These are phyloP conservation scores for Lamellibrachia luymesi DNA, from an alignment of 1,140 invertebrate species.

Conservation along the genomic window DNA sequence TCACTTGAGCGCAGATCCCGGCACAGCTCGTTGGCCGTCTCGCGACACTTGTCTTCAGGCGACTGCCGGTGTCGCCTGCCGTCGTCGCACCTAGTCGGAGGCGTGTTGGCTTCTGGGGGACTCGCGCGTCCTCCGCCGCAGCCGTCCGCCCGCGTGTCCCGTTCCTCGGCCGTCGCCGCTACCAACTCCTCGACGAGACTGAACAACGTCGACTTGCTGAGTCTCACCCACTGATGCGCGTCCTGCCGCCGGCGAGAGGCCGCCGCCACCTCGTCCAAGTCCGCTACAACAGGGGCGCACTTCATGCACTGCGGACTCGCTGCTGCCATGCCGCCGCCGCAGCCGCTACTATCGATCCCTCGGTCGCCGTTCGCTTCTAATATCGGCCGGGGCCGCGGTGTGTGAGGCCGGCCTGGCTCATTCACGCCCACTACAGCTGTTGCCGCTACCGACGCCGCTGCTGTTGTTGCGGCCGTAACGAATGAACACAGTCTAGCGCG, in stretches of 20 bases:
- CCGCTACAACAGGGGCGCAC: neutral
- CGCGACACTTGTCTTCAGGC: neutral
- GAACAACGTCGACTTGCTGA: slow-evolving; percentile 12
- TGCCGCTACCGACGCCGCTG: neutral
- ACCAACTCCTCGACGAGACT: slow-evolving; percentile 11
- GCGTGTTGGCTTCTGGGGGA: neutral
- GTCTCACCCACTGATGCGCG: slow-evolving; percentile 14
- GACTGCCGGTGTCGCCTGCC: neutral
- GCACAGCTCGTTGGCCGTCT: neutral
- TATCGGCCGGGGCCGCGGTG: neutral
- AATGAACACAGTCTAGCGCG: neutral
- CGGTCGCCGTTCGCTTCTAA: neutral
- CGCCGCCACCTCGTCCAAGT: neutral
- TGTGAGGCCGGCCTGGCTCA: neutral
- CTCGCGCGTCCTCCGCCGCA: neutral
- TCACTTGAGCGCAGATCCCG: neutral
- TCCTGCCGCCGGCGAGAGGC: neutral
- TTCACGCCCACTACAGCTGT: neutral
- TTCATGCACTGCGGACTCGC: neutral
- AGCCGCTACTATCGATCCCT: neutral
- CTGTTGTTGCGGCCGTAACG: neutral
- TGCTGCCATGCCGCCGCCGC: neutral
- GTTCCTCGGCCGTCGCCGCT: neutral
- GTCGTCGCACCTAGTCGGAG: neutral
- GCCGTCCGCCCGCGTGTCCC: neutral